Evolutionary conservation across 2,797 vertebrate genomes (phyloP).

Genomic region (Natrix natrix): DNA sequence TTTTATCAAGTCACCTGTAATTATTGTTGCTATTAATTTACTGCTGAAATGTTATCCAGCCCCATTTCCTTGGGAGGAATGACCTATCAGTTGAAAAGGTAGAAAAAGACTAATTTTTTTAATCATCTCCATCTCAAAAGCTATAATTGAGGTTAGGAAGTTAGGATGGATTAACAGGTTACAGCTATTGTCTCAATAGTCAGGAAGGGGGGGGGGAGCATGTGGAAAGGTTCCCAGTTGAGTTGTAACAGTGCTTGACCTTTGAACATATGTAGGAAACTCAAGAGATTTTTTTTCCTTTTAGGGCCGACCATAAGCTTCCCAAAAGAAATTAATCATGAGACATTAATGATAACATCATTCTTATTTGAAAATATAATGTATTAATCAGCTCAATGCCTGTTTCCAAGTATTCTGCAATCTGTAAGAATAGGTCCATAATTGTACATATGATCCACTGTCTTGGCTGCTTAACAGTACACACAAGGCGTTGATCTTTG

Average conservation of each 20-base stretch:
- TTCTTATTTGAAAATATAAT: slow-evolving; percentile 72
- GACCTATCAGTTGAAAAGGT: slow-evolving; percentile 53
- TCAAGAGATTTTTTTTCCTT: slow-evolving; percentile 51
- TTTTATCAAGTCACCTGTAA: slow-evolving; percentile 34
- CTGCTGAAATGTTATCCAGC: slow-evolving; percentile 22
- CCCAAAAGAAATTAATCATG: slow-evolving; percentile 68
- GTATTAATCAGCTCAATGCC: slow-evolving; percentile 67
- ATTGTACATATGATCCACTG: neutral
- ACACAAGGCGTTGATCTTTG: neutral
- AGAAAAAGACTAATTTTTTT: slow-evolving; percentile 55
- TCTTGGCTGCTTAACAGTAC: neutral
- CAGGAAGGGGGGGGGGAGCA: neutral
- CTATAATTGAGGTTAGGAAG: slow-evolving; percentile 68
- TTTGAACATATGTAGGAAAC: slow-evolving; percentile 58
- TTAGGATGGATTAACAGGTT: slow-evolving; percentile 67
- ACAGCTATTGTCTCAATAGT: slow-evolving; percentile 36
- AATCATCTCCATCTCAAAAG: slow-evolving; percentile 69
- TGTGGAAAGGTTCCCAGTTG: slow-evolving; percentile 35
- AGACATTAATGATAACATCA: slow-evolving; percentile 69
- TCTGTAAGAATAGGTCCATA: slow-evolving; percentile 54
- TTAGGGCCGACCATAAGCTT: slow-evolving; percentile 62
- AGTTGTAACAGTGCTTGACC: slow-evolving; percentile 61
- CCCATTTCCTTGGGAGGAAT: slow-evolving; percentile 49
- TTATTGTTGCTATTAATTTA: slow-evolving; percentile 57
- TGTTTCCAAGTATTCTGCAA: slow-evolving; percentile 69